Conservation (phyloP, 2,113 vertebrate genomes). For the Rhizomys pruinosus region DNA sequence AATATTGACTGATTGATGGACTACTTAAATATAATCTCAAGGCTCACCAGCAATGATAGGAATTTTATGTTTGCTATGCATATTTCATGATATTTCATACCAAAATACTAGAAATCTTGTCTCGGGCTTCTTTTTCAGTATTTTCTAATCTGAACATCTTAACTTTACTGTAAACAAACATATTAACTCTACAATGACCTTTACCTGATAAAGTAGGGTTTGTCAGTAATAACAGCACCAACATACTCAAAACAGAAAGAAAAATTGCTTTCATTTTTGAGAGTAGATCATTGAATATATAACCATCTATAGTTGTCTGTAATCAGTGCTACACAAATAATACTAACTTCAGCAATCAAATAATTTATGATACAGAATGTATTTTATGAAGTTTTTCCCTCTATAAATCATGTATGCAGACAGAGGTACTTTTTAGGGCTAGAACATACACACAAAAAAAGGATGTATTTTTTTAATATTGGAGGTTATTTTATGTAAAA, state of each 20-base stretch:
- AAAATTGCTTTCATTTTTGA: conserved; percentile 5
- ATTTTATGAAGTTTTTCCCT: conserved; percentile 41
- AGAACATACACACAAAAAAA: no score
- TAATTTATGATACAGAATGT: conserved; percentile 14
- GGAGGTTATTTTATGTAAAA: conserved; percentile 17
- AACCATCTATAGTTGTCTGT: conserved; percentile 12
- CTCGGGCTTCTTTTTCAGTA: neutral
- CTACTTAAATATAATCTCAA: conserved; percentile 30
- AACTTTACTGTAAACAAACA: neutral
- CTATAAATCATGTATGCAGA: conserved; percentile 7
- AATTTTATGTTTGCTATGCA: neutral
- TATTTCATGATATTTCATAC: neutral
- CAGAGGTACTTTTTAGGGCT: neutral
- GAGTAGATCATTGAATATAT: conserved; percentile 7
- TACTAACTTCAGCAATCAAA: conserved; percentile 46
- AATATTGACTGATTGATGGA: no score
- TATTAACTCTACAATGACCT: neutral
- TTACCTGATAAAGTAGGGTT: conserved; percentile 4
- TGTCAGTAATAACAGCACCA: neutral
- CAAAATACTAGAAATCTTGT: neutral
- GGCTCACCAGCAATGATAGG: conserved; percentile 5
- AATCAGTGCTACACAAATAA: conserved; percentile 43
- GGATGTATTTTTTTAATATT: no score
- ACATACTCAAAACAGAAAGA: neutral
- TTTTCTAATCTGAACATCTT: neutral